Conservation (phyloP, 2,113 vertebrate species). For the Castor canadensis region DNA sequence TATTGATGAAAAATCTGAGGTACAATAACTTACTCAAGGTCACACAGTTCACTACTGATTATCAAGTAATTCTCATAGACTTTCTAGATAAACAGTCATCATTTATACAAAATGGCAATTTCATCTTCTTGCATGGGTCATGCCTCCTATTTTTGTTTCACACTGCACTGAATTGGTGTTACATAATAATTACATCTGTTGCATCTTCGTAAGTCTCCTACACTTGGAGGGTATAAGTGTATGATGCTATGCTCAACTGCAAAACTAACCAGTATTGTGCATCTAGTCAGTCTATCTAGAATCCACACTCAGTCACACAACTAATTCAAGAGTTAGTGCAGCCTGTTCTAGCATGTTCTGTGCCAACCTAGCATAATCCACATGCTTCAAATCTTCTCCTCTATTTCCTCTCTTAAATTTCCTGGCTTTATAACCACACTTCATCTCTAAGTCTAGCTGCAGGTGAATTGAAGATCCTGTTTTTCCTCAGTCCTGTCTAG, state of each 20-base stretch:
- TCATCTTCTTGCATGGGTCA: not conserved
- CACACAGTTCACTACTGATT: too few relatives aligned
- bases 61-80: too few relatives aligned
- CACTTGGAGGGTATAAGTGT: not conserved
- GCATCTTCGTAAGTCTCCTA: not conserved
- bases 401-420: not conserved
- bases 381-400: not conserved
- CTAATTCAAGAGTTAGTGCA: not conserved
- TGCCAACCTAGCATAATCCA: not conserved
- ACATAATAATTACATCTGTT: not conserved
- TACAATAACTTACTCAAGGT: not conserved
- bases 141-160: not conserved
- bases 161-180: not conserved
- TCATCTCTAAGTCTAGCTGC: not conserved
- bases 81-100: too few relatives aligned
- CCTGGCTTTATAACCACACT: not conserved
- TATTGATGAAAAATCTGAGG: not conserved
- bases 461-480: not conserved
- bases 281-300: too few relatives aligned
- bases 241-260: not conserved
- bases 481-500: not conserved
- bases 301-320: not conserved
- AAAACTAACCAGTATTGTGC: too few relatives aligned
- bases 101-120: not conserved
- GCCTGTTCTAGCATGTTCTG: not conserved